Evolutionary conservation across 2,797 vertebrate species (phyloP), one percentile per base, ranked within the genome.

Genomic region (Amblyopsis hoosieri): DNA sequence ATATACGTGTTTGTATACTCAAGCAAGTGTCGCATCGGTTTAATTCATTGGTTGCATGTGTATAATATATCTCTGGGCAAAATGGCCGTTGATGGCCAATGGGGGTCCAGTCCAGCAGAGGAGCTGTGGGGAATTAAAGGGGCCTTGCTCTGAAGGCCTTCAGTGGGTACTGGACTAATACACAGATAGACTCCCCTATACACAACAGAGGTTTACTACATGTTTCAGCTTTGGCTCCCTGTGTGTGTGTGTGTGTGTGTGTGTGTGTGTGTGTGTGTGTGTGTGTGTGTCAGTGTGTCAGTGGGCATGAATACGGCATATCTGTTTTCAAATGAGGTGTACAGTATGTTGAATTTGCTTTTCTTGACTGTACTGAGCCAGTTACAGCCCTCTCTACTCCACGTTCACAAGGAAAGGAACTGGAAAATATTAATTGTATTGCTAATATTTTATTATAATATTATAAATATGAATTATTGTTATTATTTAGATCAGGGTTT

Each of bases 321-420:
- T 62, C 33, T 58, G 29, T 51, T 71, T 62, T 57, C 29, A 49
- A 58, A 45, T 64, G 55, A 53, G 48, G 58, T 51, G 54, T 72
- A 51, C 23, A 23, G 23, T 23, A 23, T 76, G 66, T 74, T 58
- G 73, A 74, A 19, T 9, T 55, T 60, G 74, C 76, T 57, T 3
- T 83, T 54, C 66, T 87, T 69, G 66, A 87, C 75, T 86, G 76
- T 83, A 74, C 90, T 91, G 90, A 91, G 89, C 89, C 91, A 87
- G 80, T 90, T 73, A 76, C 80, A 79, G 62, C 54, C 75, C 62
- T 85, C 76, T 74, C 71, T 69, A 67, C 77, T 86, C 76, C 69
- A 58, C 68, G 72, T 86, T 85, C 66, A 71, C 77, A 76, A 83
- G 75, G 74, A 85, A 75, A 86, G 75, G 69, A 90, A 91, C 91